Conservation (phyloP, 2,113 vertebrate genomes). For the Picathartes gymnocephalus region DNA sequence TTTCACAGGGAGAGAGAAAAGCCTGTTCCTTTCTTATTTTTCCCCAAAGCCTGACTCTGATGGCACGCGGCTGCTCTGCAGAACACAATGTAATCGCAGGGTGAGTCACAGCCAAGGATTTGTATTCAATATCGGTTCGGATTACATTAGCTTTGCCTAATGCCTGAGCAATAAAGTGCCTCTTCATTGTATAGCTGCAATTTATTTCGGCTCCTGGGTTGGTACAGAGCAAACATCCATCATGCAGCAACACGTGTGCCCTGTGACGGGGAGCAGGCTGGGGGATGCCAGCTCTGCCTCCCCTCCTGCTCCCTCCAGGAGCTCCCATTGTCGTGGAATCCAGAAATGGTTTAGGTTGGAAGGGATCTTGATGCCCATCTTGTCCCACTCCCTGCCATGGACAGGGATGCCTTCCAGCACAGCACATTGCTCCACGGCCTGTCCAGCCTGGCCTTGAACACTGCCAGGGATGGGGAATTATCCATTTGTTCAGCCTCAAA, state of each 20-base stretch:
- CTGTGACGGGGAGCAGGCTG: rapidly evolving
- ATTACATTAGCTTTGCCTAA: conserved; percentile 57
- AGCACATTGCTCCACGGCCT: not conserved
- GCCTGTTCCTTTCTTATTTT: not conserved
- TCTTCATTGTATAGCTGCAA: conserved; percentile 54
- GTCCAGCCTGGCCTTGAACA: not conserved
- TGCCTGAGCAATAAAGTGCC: conserved; percentile 61
- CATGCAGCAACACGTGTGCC: not conserved
- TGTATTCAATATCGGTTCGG: conserved; percentile 41
- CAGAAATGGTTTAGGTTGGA: not conserved
- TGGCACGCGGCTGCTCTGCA: not conserved
- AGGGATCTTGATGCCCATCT: not conserved
- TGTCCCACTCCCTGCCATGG: rapidly evolving
- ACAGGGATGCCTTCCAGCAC: not conserved
- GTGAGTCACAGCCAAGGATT: conserved; percentile 52
- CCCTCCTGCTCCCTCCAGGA: not conserved
- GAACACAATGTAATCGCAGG: conserved; percentile 4
- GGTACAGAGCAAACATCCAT: conserved; percentile 7
- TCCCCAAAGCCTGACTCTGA: not conserved
- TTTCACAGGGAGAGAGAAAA: not conserved
- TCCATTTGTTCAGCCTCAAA: rapidly evolving
- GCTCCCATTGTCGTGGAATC: not conserved
- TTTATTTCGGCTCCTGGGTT: conserved; percentile 35
- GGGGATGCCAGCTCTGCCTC: not conserved
- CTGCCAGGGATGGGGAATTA: not conserved